Conservation (phyloP, 1,140 invertebrate genomes). For the Calephelis nemesis region DNA sequence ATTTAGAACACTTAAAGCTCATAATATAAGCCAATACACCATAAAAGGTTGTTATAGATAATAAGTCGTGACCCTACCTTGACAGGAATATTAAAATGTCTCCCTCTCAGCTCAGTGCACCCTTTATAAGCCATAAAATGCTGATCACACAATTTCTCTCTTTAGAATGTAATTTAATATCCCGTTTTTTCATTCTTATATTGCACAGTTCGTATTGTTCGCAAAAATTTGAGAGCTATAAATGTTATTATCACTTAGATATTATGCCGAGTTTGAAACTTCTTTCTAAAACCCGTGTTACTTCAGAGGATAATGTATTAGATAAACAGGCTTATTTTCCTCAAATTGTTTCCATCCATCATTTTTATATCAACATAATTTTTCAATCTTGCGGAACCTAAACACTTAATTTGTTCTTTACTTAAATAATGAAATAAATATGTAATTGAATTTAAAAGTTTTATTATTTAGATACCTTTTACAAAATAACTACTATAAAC, state of each 20-base stretch:
- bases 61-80: not conserved
- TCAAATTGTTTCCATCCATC: no score
- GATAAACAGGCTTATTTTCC: no score
- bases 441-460: no score
- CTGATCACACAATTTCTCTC: slow-evolving; percentile 44
- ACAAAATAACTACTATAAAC: no score
- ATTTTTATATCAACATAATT: slow-evolving; percentile 6
- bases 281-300: no score
- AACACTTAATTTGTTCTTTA: slow-evolving; percentile 1
- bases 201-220: slow-evolving; percentile 20
- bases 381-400: slow-evolving; percentile 12
- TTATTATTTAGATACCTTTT: no score
- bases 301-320: no score
- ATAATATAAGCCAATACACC: no score
- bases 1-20: no score
- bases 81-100: slow-evolving; percentile 1
- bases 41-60: not conserved
- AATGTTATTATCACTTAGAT: slow-evolving; percentile 7
- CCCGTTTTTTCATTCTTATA: slow-evolving; percentile 18
- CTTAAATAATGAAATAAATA: not conserved
- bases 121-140: slow-evolving; percentile 37
- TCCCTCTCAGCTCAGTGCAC: not conserved
- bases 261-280: not conserved
- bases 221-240: slow-evolving; percentile 17
- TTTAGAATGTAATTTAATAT: slow-evolving; percentile 18